Percentiles rank a stretch among this genome's conserved stretches.
Conservation (phyloP, 1,140 invertebrate species). For the Drosophila navojoa region DNA sequence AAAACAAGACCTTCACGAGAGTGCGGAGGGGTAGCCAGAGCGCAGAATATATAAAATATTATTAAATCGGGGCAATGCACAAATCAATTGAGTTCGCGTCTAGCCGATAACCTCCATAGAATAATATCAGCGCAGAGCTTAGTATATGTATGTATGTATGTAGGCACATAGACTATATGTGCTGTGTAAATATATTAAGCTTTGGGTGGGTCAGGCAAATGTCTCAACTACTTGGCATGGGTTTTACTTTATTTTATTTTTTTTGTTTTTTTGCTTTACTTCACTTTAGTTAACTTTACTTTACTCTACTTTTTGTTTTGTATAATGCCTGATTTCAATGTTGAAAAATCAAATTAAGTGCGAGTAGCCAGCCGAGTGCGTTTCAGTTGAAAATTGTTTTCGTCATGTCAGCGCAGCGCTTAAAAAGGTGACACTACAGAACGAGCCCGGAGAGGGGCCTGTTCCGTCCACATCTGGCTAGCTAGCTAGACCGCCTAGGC, state of each 20-base stretch:
- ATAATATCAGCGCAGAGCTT: constrained; percentile 59
- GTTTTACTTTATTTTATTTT: neutral
- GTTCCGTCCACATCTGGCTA: constrained; percentile 29
- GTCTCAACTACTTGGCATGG: constrained; percentile 14
- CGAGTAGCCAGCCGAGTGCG: constrained; percentile 34
- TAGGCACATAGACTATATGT: constrained; percentile 1
- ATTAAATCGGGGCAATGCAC: constrained; percentile 36
- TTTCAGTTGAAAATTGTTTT: constrained; percentile 45
- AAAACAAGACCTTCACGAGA: constrained; percentile 1
- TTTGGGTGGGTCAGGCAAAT: constrained; percentile 21
- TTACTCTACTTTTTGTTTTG: constrained; percentile 2
- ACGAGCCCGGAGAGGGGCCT: constrained; percentile 12
- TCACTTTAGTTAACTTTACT: constrained; percentile 3
- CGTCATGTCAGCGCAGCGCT: constrained; percentile 52
- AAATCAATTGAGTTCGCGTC: constrained; percentile 69
- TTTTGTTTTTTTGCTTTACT: neutral
- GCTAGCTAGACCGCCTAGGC: constrained; percentile 8
- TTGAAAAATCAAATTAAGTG: constrained; percentile 42
- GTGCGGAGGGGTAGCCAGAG: neutral
- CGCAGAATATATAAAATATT: constrained; percentile 3
- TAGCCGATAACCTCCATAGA: constrained; percentile 68
- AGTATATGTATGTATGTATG: neutral
- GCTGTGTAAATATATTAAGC: constrained; percentile 24
- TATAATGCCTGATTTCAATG: constrained; percentile 43
- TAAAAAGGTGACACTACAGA: constrained; percentile 57